Evolutionary conservation across 2,797 vertebrate genomes (phyloP).

Genomic region (Halcyon badia): DNA sequence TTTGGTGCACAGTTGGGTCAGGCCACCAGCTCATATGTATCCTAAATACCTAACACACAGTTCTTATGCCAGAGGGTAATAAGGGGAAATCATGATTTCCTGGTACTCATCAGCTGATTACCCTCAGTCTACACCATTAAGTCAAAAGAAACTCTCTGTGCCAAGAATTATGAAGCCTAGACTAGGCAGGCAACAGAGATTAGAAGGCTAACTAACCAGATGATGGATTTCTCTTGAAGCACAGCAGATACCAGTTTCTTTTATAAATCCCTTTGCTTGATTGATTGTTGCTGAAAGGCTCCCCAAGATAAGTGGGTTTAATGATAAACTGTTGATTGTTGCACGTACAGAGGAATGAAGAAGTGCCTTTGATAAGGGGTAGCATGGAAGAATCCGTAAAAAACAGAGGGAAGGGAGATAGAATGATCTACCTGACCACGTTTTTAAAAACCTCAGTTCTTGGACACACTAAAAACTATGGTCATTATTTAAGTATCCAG

Average conservation of each 20-base stretch:
- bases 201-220: neutral
- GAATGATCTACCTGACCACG: neutral
- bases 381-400: neutral
- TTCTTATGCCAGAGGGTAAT: neutral
- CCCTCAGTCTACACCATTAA: neutral
- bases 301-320: conserved; percentile 26
- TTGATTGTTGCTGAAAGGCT: conserved; percentile 32
- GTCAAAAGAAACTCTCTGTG: conserved; percentile 2
- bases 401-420: neutral
- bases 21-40: neutral
- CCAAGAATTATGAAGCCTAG: conserved; percentile 28
- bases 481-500: neutral
- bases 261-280: neutral
- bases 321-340: conserved; percentile 38
- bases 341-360: conserved; percentile 3
- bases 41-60: neutral
- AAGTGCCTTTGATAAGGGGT: neutral
- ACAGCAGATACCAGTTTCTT: neutral
- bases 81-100: neutral
- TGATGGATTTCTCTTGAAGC: conserved; percentile 23
- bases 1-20: neutral
- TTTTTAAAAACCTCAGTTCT: neutral
- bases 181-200: conserved; percentile 4
- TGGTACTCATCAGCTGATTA: neutral
- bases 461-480: neutral